These are phyloP conservation scores for Lissocephala sabroskyi DNA, from an alignment of 2,888 invertebrate species.

Conservation along the genomic window DNA sequence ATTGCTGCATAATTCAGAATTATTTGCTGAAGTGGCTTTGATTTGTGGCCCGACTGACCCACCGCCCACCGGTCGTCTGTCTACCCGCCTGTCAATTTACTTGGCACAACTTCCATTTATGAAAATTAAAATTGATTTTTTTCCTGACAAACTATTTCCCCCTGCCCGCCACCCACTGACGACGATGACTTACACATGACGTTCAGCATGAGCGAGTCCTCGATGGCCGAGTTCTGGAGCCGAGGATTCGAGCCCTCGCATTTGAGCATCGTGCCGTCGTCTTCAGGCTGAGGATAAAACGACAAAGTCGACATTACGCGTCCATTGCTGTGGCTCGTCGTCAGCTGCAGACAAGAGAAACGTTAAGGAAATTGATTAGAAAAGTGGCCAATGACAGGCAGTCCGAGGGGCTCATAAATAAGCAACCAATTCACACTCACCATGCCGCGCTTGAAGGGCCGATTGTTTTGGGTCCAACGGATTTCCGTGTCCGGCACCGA, in stretches of 20 bases:
- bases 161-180: background rate
- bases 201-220: conserved; percentile 87
- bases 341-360: too few relatives aligned
- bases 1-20: conserved; percentile 53
- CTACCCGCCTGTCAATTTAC: background rate
- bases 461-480: conserved; percentile 87
- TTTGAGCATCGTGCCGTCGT: conserved; percentile 86
- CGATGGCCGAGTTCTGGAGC: conserved; percentile 82
- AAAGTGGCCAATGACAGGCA: conserved; percentile 33
- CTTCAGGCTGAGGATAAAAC: conserved; percentile 87
- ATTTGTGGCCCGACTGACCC: conserved; percentile 28
- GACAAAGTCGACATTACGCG: conserved; percentile 84
- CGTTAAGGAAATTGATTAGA: conserved; percentile 64
- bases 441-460: conserved; percentile 83
- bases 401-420: conserved; percentile 45
- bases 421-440: conserved; percentile 73
- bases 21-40: conserved; percentile 44
- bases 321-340: conserved; percentile 79
- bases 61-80: background rate
- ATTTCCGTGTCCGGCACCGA: conserved; percentile 90
- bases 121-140: conserved; percentile 38
- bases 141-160: background rate
- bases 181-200: conserved; percentile 86
- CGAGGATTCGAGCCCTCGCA: conserved; percentile 90
- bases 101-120: conserved; percentile 30